These are phyloP conservation scores for Drosophila infuscata DNA, from an alignment of 2,888 invertebrate species.

Conservation along the genomic window DNA sequence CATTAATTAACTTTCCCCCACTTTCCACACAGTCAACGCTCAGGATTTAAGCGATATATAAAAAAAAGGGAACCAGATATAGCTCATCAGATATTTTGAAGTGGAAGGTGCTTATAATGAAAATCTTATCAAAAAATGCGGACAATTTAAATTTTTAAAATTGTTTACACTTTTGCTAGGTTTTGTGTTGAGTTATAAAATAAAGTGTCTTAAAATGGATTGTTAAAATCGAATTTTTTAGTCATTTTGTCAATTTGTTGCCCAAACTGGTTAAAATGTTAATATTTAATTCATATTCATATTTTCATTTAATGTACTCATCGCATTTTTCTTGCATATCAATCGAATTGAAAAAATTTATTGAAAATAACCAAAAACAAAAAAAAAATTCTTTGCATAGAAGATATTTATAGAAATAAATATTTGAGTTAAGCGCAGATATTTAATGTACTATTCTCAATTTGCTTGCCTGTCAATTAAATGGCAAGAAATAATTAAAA, in stretches of 20 bases:
- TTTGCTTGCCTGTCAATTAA: not conserved
- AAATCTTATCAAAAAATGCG: not conserved
- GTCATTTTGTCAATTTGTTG: not conserved
- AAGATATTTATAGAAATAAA: not conserved
- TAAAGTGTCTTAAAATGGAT: not conserved
- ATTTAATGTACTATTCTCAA: not conserved
- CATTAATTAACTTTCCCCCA: conserved; percentile 71
- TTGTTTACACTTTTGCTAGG: not conserved
- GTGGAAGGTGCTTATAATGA: not conserved
- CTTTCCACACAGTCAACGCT: conserved; percentile 19
- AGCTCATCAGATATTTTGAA: not conserved
- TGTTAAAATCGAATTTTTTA: not conserved
- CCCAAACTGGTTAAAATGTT: not conserved
- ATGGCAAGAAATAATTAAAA: conserved; percentile 1
- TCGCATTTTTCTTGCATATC: not conserved
- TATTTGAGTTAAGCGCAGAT: not conserved
- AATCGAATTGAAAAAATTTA: not conserved
- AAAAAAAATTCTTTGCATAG: not conserved
- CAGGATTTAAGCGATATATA: conserved; percentile 8
- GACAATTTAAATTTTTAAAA: not conserved
- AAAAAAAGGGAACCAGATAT: not conserved
- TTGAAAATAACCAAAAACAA: not conserved
- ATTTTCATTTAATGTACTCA: not conserved
- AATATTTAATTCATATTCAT: not conserved
- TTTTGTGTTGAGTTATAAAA: not conserved